Evolutionary conservation across 92 coral and sea anemone species (phyloP).

Genomic region (Nematostella vectensis): DNA sequence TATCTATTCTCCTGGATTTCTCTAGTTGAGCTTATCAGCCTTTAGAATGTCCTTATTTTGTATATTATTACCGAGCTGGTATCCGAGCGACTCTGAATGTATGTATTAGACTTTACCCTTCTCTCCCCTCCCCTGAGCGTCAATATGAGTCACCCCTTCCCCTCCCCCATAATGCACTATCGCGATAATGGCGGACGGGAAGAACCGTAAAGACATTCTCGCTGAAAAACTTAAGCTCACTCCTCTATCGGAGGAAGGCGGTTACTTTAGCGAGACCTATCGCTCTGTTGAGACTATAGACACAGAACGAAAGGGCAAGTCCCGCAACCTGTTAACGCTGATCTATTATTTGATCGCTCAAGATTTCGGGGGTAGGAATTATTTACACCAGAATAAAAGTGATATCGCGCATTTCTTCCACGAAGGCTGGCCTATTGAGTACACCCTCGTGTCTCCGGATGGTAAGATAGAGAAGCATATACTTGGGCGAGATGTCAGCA

Average conservation of each 20-base stretch:
- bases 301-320: slow-evolving; percentile 32
- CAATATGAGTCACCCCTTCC: too few relatives aligned
- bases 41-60: too few relatives aligned
- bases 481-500: slow-evolving; percentile 43
- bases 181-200: slow-evolving; percentile 5
- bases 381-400: slow-evolving; percentile 38
- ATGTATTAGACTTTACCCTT: too few relatives aligned
- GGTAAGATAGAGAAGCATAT: slow-evolving; percentile 44
- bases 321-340: slow-evolving; percentile 47
- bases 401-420: slow-evolving; percentile 57
- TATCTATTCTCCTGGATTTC: too few relatives aligned
- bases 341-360: slow-evolving; percentile 53
- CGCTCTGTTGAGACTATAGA: slow-evolving; percentile 34
- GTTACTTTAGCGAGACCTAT: slow-evolving; percentile 61
- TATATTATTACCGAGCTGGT: too few relatives aligned
- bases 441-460: slow-evolving; percentile 42
- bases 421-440: slow-evolving; percentile 81
- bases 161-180: too few relatives aligned
- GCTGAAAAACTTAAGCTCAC: slow-evolving; percentile 22
- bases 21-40: too few relatives aligned
- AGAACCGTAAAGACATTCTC: slow-evolving; percentile 30
- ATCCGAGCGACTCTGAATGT: too few relatives aligned
- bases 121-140: too few relatives aligned
- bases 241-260: slow-evolving; percentile 81
- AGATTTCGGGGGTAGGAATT: slow-evolving; percentile 55